phyloP scores from a whole-genome alignment of 2,113 vertebrate genomes.

The Semicossyphus pulcher region DNA sequence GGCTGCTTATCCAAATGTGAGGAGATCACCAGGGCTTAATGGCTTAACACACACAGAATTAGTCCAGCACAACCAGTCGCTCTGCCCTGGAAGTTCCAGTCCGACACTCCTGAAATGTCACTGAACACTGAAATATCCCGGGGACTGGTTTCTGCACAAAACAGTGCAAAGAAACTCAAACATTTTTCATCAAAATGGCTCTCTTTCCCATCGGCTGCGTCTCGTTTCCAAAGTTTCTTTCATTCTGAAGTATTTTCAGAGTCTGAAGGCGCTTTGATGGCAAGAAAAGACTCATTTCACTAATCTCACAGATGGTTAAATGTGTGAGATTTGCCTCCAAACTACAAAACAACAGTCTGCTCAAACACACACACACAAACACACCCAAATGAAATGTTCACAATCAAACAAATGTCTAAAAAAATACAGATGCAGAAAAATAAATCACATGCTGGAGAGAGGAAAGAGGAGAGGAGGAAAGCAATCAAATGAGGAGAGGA shows the following conservation, averaged over 20 bases:
- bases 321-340: slow-evolving; percentile 20
- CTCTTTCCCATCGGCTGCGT: neutral
- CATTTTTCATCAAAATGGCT: neutral
- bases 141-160: neutral
- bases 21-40: slow-evolving; percentile 68
- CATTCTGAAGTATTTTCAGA: neutral
- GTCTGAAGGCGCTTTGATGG: neutral
- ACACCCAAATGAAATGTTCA: neutral
- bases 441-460: neutral
- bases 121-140: neutral
- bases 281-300: neutral
- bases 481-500: neutral
- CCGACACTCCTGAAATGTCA: slow-evolving; percentile 5
- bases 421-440: neutral
- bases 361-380: neutral
- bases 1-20: slow-evolving; percentile 69
- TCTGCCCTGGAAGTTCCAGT: neutral
- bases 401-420: neutral
- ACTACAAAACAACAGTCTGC: slow-evolving; percentile 6
- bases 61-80: slow-evolving; percentile 54
- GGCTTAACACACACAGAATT: slow-evolving; percentile 67
- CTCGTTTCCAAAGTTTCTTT: neutral
- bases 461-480: neutral
- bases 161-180: neutral
- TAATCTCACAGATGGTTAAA: slow-evolving; percentile 42